Percentiles rank a stretch among this genome's conserved stretches.
These are phyloP conservation scores for Rousettus leschenaultii DNA, from an alignment of 2,113 vertebrate species.

Conservation along the genomic window DNA sequence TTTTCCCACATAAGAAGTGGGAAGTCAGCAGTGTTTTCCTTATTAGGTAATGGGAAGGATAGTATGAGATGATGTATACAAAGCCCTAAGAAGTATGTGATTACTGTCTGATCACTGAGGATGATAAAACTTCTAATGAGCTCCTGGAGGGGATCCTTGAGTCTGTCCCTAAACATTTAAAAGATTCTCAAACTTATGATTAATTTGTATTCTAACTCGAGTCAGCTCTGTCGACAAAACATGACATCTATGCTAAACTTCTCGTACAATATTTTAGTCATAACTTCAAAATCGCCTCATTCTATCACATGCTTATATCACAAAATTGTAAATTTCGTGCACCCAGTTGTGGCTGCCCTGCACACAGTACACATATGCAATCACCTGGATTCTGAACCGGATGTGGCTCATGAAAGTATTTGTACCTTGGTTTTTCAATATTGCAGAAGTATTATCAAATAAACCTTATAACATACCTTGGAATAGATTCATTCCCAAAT, in stretches of 20 bases:
- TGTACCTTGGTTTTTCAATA: background rate
- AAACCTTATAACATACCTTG: background rate
- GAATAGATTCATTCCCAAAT: background rate
- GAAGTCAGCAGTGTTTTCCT: background rate
- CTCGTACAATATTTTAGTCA: background rate
- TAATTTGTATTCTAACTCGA: background rate
- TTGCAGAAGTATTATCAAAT: background rate
- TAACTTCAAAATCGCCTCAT: conserved; percentile 27
- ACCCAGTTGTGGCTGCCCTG: background rate
- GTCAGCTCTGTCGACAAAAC: background rate
- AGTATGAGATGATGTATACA: background rate
- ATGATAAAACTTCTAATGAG: background rate
- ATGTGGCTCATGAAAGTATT: background rate
- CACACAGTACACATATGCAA: background rate
- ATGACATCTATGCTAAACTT: background rate
- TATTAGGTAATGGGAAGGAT: background rate
- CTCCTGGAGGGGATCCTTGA: background rate
- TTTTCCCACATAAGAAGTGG: background rate
- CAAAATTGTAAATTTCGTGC: background rate
- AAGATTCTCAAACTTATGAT: background rate
- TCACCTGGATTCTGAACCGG: background rate
- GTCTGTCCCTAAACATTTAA: background rate
- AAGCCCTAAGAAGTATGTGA: background rate
- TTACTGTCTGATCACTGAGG: background rate
- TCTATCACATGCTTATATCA: background rate